Percentiles rank a stretch among this genome's conserved stretches.
Evolutionary conservation across 2,888 invertebrate species (phyloP).

Genomic region (Drosophila conformis): DNA sequence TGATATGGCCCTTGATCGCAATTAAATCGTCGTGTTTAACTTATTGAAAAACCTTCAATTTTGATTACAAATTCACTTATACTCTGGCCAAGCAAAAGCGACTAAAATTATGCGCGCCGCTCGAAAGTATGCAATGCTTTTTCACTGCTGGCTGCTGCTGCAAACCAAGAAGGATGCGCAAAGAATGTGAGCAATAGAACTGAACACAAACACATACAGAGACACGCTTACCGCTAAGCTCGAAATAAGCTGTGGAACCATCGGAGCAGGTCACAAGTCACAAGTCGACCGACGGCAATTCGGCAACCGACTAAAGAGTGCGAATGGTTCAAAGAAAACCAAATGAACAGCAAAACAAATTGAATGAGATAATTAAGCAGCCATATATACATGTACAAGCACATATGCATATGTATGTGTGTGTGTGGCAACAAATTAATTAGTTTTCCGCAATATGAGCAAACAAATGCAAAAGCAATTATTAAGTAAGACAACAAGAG

Average conservation of each 20-base stretch:
- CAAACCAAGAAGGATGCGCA: not conserved
- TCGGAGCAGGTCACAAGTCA: not conserved
- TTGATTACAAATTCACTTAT: not conserved
- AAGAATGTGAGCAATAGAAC: not conserved
- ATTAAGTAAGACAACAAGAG: constrained; percentile 17
- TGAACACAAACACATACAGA: not conserved
- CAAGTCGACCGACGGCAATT: constrained; percentile 12
- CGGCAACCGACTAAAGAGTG: constrained; percentile 15
- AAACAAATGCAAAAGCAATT: constrained; percentile 50
- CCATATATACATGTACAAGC: not conserved
- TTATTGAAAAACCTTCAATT: not conserved
- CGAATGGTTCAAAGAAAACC: constrained; percentile 16
- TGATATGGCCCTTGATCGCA: not conserved
- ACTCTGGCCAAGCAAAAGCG: not conserved
- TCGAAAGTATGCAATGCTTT: constrained; percentile 37
- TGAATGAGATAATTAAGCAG: constrained; percentile 38
- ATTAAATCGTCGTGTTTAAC: not conserved
- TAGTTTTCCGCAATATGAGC: constrained; percentile 38
- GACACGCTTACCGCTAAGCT: constrained; percentile 26
- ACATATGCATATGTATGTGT: not conserved
- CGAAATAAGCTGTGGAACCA: constrained; percentile 7
- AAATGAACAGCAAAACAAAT: constrained; percentile 14
- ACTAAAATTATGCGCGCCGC: constrained; percentile 1
- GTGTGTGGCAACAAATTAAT: constrained; percentile 30
- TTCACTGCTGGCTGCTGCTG: not conserved